Percentiles rank a stretch among this genome's conserved stretches.
These are phyloP conservation scores for Petromus typicus DNA, from an alignment of 2,113 vertebrate genomes.

Conservation along the genomic window DNA sequence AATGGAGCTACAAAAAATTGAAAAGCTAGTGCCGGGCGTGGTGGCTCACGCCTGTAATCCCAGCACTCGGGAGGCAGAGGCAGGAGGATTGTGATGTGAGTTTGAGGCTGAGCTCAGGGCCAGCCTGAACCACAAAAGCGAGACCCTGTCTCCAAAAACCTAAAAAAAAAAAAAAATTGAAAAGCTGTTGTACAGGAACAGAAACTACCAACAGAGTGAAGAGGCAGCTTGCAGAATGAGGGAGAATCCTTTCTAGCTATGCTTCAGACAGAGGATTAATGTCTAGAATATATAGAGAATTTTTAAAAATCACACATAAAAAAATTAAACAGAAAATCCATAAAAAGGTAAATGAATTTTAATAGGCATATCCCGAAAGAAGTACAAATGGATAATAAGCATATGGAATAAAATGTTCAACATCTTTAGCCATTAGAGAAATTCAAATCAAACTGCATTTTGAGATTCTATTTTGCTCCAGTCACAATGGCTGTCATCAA, in stretches of 20 bases:
- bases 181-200: neutral
- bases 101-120: too few species aligned
- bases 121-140: too few species aligned
- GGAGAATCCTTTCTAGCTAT: neutral
- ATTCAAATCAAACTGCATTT: neutral
- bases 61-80: too few species aligned
- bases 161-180: neutral
- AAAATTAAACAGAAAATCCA: neutral
- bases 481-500: neutral
- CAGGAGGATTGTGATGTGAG: too few species aligned
- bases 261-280: neutral
- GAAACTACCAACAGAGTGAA: neutral
- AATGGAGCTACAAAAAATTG: too few species aligned
- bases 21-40: too few species aligned
- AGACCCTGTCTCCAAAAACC: too few species aligned
- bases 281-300: neutral
- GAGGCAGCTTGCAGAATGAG: neutral
- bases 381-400: neutral
- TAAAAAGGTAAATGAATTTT: neutral
- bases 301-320: neutral
- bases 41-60: too few species aligned
- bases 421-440: neutral
- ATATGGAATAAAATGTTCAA: neutral
- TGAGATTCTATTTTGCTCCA: neutral
- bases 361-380: neutral